Evolutionary conservation across 1,140 invertebrate species (phyloP), one percentile per base, ranked within the genome.

Genomic region (Drosophila guanche): DNA sequence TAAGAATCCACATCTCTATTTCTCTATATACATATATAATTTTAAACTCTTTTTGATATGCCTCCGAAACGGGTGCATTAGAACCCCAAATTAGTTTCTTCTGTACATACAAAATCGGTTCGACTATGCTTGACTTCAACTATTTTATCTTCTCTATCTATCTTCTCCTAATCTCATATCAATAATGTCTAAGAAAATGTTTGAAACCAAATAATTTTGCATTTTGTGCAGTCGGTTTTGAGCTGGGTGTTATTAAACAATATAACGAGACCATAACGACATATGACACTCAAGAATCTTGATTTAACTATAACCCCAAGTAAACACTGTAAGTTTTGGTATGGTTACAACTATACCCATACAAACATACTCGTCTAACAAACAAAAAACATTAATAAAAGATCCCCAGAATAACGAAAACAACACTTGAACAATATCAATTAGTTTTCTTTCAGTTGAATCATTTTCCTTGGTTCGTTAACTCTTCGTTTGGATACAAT

Each of bases 221-320:
- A 84, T 83, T 83, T 83, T 83, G 79, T 59, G 66, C 70, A 62
- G 70, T 78, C 75, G 75, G 75, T 86, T 86, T 88, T 88, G 83
- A 88, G 83, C 83, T 88, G 83, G 83, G 83, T 88, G 78, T 86
- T 75, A 60, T 46, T 40, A 20, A 29, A 45, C 45, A 63, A 62
- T 37, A 61, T 41, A 61, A 48, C 23, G 20, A 50, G 48, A 53
- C 23, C 23, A n/a, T n/a, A 59, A 72, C n/a, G 33, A 7, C 47
- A 47, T 61, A 65, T 33, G 1, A 42, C 53, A 52, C 20, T 27
- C 43, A 62, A 43, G 27, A 27, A 46, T 45, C 53, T 58, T 69
- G n/a, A 48, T 43, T 57, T 51, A 29, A 27, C 54, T 37, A 63
- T 47, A 41, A 54, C 27, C 46, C 10, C 25, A 27, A 53, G 16